Evolutionary conservation across 2,888 invertebrate species (phyloP), one percentile per base, ranked within the genome.

Genomic region (Mythimna vitellina): DNA sequence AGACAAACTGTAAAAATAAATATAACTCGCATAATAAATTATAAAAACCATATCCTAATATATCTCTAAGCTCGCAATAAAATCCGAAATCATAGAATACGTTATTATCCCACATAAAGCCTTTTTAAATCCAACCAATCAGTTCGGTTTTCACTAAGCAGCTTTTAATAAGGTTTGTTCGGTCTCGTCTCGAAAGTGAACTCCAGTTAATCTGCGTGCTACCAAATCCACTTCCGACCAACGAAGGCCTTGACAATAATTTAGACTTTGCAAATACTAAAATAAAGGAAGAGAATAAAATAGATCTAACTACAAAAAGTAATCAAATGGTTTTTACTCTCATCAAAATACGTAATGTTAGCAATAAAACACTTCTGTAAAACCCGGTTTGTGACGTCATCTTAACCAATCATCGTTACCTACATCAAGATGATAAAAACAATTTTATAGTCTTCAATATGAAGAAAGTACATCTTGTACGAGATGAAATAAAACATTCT

Each of bases 371-470:
- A 17, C 20, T 66, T 49, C 38, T 46, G 12, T 10, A 64, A 56
- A 81, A 71, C 57, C 58, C 20, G 32, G 69, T 66, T 71, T 51
- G 32, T 71, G 76, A 84, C 76, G 69, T 81, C 71, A 67, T 63
- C 9, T 7, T 57, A 70, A 69, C 77, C 81, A 84, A 81, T 81
- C 76, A 81, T 81, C 84, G 14, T 84, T 61, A 81, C 66, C 42
- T 68, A 63, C 58, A 46, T 35, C 14, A 62, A 65, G 7, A 68
- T 60, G 62, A 12, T 69, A 81, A 83, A 70, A 83, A 76, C 67
- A 75, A 65, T 67, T 76, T 83, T 81, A 81, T 83, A 70, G 71
- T 76, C 35, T 58, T 57, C 65, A 67, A 79, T 78, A 71, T 63
- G 65, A 53, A 80, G 62, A 79, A 79, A 73, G 46, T 69, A 32